phyloP scores from a whole-genome alignment of 2,888 invertebrate species.

The Spilosoma lubricipeda region DNA sequence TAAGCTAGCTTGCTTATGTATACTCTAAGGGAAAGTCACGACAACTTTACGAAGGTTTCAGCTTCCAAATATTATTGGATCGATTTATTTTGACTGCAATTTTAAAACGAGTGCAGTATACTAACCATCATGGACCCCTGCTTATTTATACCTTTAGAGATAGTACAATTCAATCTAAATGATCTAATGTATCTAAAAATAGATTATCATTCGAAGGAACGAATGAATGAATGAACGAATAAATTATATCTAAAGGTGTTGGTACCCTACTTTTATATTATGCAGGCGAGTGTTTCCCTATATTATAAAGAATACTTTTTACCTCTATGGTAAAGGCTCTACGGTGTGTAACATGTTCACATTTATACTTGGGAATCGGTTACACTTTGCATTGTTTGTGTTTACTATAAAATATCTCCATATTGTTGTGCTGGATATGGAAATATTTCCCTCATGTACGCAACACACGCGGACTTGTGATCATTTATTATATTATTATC shows the following conservation, averaged over 20 bases:
- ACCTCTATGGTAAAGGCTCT: constrained; percentile 14
- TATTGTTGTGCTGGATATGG: constrained; percentile 29
- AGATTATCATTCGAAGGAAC: neutral
- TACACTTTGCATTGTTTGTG: constrained; percentile 50
- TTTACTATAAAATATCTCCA: constrained; percentile 47
- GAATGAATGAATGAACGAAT: neutral
- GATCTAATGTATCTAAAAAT: neutral
- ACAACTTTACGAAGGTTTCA: neutral
- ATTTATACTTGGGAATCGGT: constrained; percentile 46
- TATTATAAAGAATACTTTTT: neutral
- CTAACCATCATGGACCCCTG: neutral
- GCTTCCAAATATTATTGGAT: neutral
- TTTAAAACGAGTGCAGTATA: neutral
- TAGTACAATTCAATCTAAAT: neutral
- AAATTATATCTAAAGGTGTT: constrained; percentile 1
- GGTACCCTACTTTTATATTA: neutral
- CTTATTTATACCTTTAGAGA: neutral
- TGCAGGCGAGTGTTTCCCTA: neutral
- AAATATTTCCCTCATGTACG: constrained; percentile 52
- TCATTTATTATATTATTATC: constrained; percentile 4
- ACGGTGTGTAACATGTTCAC: constrained; percentile 35
- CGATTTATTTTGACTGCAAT: neutral
- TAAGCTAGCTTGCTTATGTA: too few relatives aligned
- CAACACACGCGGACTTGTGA: constrained; percentile 54
- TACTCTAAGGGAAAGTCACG: too few relatives aligned